Evolutionary conservation across 2,888 invertebrate genomes (phyloP), one percentile per base, ranked within the genome.

Genomic region (Encarsia formosa): DNA sequence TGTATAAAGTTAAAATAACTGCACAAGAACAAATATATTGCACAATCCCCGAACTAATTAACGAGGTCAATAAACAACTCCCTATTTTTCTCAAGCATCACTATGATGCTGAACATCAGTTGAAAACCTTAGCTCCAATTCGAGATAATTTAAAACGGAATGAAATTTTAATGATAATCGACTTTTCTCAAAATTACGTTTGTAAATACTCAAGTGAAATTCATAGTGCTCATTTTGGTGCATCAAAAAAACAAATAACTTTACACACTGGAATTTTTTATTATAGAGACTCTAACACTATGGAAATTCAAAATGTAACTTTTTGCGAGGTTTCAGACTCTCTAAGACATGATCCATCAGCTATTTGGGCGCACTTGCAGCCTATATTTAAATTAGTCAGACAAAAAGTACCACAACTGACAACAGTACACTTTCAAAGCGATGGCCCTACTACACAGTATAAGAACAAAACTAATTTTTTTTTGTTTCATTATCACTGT

Each of bases 311-410:
- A 37, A 35, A 43, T 23, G n/a, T 31, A 11, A 38, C 37, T 6
- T 54, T 44, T 42, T 22, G 44, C 18, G 43, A 42, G 6, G 9
- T 31, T 1, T 49, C 49, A 2, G 46, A 52, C 18, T 47, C 32
- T 34, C 35, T 52, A 13, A 39, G 45, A 19, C 43, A 56, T 45
- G 43, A 46, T 39, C 38, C 49, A 35, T n/a, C 41, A 8, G 44
- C 48, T 19, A 32, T 49, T 15, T 54, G 41, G 49, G 32, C 49
- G 9, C 37, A 54, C 37, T 18, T 49, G 15, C 20, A 49, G 41
- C 49, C 49, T 22, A 24, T 54, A 35, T 19, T 54, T 8, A 15
- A 49, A 29, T 31, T 49, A 13, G 49, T 54, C 22, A 40, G 42
- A 46, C 6, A n/a, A 16, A 37, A 9, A 13, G 11, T 38, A 22